Conservation (phyloP, 1,140 invertebrate genomes). For the Trichonephila inaurata region DNA sequence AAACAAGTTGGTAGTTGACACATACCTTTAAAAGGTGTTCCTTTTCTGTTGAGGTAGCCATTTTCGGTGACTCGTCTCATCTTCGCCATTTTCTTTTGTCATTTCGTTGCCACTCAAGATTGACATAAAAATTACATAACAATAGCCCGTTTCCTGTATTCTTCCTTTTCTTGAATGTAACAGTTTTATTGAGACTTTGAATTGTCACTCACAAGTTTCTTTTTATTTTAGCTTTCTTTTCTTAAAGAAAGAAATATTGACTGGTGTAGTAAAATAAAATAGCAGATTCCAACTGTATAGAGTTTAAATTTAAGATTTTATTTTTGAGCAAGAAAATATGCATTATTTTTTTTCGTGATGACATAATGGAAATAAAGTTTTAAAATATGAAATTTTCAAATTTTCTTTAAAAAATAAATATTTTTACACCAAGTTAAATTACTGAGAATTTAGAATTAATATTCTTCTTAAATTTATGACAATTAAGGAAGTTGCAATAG, state of each 20-base stretch:
- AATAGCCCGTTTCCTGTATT: neutral
- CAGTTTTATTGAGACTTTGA: neutral
- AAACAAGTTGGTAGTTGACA: slow-evolving; percentile 56
- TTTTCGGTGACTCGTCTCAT: slow-evolving; percentile 23
- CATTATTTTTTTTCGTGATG: too few species aligned
- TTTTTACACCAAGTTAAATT: too few species aligned
- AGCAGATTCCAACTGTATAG: neutral
- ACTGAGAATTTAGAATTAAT: too few species aligned
- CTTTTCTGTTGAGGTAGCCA: slow-evolving; percentile 39
- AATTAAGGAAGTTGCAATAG: too few species aligned
- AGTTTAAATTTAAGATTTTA: too few species aligned
- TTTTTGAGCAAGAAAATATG: too few species aligned
- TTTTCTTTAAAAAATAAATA: too few species aligned
- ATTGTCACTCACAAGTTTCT: neutral
- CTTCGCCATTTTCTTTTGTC: slow-evolving; percentile 9
- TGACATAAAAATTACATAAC: slow-evolving; percentile 28
- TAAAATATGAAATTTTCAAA: too few species aligned
- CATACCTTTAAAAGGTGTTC: slow-evolving; percentile 54
- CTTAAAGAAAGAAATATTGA: neutral
- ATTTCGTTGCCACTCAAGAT: neutral
- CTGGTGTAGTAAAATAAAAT: neutral
- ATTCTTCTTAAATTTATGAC: too few species aligned
- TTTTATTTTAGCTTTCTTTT: neutral
- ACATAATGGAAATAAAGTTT: too few species aligned
- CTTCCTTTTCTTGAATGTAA: neutral